phyloP scores from a whole-genome alignment of 2,888 invertebrate genomes.

The Nemoura dubitans region DNA sequence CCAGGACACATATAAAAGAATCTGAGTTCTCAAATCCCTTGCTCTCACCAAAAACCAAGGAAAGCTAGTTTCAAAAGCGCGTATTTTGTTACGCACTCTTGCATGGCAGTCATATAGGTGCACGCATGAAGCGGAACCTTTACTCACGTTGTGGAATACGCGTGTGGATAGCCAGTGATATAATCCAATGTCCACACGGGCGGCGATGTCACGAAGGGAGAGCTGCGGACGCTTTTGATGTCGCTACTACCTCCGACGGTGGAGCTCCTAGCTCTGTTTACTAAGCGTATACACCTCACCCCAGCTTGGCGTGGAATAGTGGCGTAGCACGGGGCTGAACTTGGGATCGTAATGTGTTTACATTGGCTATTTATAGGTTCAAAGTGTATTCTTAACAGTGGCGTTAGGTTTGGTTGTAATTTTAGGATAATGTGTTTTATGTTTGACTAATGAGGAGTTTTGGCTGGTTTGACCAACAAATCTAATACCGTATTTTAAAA shows the following conservation, averaged over 20 bases:
- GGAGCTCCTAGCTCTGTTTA: background rate
- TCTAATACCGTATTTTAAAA: too few species aligned
- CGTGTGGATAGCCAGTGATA: background rate
- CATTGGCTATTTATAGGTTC: too few species aligned
- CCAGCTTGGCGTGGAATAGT: background rate
- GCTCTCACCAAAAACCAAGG: background rate
- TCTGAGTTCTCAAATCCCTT: background rate
- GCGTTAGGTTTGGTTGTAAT: too few species aligned
- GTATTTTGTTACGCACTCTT: background rate
- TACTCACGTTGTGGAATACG: background rate
- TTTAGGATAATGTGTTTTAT: too few species aligned
- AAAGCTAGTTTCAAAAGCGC: background rate
- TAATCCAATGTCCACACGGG: background rate
- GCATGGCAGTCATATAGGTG: background rate
- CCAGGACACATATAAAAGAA: background rate
- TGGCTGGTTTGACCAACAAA: too few species aligned
- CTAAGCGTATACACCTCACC: background rate
- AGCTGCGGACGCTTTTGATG: background rate
- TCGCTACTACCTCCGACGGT: background rate
- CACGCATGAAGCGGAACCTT: background rate
- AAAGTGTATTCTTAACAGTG: too few species aligned
- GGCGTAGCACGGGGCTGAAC: too few species aligned
- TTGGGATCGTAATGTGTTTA: too few species aligned
- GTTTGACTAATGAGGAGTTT: too few species aligned
- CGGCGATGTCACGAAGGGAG: background rate